A percentile compares a stretch with the other conserved stretches of the same genome.
Evolutionary conservation across 2,797 vertebrate species (phyloP).

Genomic region (Pteronotus mesoamericanus): DNA sequence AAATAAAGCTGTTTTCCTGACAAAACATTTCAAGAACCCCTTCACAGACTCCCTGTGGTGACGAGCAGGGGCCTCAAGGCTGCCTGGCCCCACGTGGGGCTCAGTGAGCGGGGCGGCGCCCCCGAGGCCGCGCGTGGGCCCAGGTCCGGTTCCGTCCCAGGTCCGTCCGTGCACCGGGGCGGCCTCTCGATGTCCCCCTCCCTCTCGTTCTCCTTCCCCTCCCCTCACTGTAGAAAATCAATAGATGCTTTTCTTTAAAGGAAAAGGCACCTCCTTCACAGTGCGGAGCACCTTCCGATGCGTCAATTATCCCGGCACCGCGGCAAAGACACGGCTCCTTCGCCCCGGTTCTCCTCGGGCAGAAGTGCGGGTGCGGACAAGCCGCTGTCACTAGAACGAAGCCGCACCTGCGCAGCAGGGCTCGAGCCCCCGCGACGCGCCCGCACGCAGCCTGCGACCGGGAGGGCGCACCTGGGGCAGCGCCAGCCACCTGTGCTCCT

Average conservation of each 20-base stretch:
- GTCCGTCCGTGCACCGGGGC: not conserved
- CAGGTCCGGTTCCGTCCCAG: not conserved
- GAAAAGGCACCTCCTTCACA: not conserved
- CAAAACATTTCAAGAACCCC: not conserved
- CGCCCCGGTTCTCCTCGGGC: not conserved
- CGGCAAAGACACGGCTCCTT: not conserved
- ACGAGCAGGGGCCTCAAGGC: not conserved
- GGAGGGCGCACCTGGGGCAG: too few relatives aligned
- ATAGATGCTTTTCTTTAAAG: not conserved
- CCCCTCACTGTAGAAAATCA: not conserved
- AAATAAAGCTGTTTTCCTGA: not conserved
- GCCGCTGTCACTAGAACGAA: not conserved
- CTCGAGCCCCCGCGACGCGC: not conserved
- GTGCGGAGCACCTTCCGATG: not conserved
- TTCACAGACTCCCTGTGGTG: not conserved
- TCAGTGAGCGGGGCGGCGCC: too few relatives aligned
- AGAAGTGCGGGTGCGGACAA: not conserved
- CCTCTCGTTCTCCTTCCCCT: too few relatives aligned
- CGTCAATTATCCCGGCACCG: not conserved
- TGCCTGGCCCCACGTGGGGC: too few relatives aligned
- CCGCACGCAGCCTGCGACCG: not conserved
- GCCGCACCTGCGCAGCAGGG: not conserved
- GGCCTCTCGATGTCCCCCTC: too few relatives aligned
- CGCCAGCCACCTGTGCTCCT: not conserved
- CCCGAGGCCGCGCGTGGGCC: too few relatives aligned